A percentile compares a stretch with the other conserved stretches of the same genome.
These are phyloP conservation scores for Monochamus alternatus DNA, from an alignment of 2,888 invertebrate genomes.

Conservation along the genomic window DNA sequence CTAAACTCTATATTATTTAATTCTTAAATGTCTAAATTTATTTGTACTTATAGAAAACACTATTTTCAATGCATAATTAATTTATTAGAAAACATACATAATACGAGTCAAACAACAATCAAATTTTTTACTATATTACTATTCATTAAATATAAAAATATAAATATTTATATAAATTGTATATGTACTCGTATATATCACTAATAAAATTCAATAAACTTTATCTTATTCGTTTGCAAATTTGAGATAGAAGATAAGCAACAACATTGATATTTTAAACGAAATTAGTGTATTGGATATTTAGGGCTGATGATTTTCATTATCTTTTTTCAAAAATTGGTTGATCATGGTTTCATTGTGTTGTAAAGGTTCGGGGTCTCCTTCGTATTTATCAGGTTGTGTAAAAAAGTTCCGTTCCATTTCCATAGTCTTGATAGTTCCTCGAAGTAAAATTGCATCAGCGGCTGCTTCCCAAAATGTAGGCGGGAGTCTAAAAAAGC, in stretches of 20 bases:
- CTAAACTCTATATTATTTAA: too few species aligned
- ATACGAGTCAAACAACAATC: neutral
- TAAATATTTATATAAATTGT: slow-evolving; percentile 13
- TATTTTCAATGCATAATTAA: neutral
- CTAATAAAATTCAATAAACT: slow-evolving; percentile 10
- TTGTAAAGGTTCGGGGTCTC: slow-evolving; percentile 32
- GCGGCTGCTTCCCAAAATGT: slow-evolving; percentile 78
- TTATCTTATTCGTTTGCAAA: neutral
- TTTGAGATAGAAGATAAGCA: slow-evolving; percentile 18
- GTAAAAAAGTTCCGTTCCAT: slow-evolving; percentile 66
- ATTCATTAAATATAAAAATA: slow-evolving; percentile 27
- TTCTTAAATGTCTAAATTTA: too few species aligned
- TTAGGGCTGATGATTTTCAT: slow-evolving; percentile 16
- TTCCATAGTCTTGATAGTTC: slow-evolving; percentile 67
- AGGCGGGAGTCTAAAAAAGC: slow-evolving; percentile 70
- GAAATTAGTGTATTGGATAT: neutral
- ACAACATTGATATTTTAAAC: neutral
- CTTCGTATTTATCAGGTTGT: slow-evolving; percentile 42
- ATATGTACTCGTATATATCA: neutral
- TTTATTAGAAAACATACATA: slow-evolving; percentile 13
- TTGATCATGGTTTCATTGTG: slow-evolving; percentile 41
- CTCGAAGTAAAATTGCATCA: slow-evolving; percentile 75
- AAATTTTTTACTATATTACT: neutral
- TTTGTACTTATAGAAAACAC: neutral
- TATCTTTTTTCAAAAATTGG: slow-evolving; percentile 40